phyloP scores from a whole-genome alignment of 2,888 invertebrate genomes.

The Allacma fusca region DNA sequence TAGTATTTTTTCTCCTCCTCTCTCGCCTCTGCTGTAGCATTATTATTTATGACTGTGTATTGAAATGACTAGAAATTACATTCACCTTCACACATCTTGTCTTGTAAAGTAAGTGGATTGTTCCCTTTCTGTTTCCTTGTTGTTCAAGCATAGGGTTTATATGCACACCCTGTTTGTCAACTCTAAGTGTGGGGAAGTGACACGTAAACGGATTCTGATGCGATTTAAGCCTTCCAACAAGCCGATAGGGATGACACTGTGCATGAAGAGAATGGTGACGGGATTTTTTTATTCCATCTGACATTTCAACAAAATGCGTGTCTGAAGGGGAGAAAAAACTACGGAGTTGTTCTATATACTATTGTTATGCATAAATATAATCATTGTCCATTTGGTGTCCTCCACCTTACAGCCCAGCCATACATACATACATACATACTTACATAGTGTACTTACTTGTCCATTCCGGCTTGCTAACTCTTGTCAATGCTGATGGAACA shows the following conservation, averaged over 20 bases:
- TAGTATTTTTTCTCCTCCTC: neutral
- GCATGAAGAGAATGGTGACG: neutral
- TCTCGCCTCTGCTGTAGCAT: neutral
- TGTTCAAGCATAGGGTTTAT: neutral
- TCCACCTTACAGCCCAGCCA: too few species aligned
- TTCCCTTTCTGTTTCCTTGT: constrained; percentile 5
- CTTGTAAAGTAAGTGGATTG: neutral
- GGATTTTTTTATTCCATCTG: neutral
- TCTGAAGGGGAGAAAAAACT: neutral
- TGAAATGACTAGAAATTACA: constrained; percentile 11
- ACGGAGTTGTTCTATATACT: neutral
- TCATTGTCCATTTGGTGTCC: neutral
- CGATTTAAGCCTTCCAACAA: neutral
- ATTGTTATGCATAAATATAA: neutral
- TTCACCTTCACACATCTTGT: neutral
- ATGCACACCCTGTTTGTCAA: too few species aligned
- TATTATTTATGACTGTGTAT: constrained; percentile 4
- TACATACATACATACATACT: neutral
- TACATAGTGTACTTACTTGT: neutral
- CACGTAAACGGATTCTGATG: constrained; percentile 11
- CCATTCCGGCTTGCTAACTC: neutral
- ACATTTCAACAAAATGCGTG: constrained; percentile 4
- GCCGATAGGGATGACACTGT: neutral
- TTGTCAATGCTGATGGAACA: constrained; percentile 13
- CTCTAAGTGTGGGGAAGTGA: too few species aligned